Evolutionary conservation across 2,113 vertebrate species (phyloP).

Genomic region (Tapirus terrestris): DNA sequence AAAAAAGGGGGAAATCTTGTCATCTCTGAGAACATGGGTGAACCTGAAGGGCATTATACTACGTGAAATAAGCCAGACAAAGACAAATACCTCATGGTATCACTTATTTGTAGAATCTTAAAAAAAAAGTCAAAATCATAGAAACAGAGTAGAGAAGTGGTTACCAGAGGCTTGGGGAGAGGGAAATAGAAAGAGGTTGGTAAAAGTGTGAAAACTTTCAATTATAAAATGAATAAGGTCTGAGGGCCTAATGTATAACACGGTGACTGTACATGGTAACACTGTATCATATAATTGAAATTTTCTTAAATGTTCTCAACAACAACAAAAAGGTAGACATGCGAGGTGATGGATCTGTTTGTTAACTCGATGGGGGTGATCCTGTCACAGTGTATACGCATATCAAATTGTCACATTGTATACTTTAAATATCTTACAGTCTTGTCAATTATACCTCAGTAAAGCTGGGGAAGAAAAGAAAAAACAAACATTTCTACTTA

Average conservation of each 20-base stretch:
- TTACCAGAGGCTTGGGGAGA: too few species aligned
- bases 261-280: neutral
- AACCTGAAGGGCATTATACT: neutral
- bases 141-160: neutral
- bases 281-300: neutral
- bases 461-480: neutral
- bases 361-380: neutral
- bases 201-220: too few species aligned
- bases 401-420: neutral
- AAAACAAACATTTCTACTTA: neutral
- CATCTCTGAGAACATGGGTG: neutral
- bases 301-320: neutral
- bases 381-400: neutral
- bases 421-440: neutral
- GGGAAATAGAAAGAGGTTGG: too few species aligned
- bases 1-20: neutral
- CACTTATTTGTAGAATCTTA: neutral
- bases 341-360: neutral
- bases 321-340: neutral
- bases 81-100: neutral
- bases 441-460: neutral
- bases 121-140: neutral
- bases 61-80: neutral
- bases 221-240: too few species aligned
- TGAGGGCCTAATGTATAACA: neutral